These are phyloP conservation scores for Cabera pusaria DNA, from an alignment of 2,888 invertebrate genomes.

Conservation along the genomic window DNA sequence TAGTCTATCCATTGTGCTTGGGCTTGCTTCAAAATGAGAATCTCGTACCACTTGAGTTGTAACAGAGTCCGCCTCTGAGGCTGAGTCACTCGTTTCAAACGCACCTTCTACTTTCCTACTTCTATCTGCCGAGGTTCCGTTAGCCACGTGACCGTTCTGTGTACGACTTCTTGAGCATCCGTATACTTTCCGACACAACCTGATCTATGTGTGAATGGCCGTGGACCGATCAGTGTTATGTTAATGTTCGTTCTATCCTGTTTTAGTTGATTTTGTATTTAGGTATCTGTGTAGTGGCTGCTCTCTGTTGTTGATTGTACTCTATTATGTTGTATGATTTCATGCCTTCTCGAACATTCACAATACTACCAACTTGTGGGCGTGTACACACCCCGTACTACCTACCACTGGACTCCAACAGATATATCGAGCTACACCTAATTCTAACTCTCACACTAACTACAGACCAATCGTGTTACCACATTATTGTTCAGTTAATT, in stretches of 20 bases:
- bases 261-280: slow-evolving; percentile 76
- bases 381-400: slow-evolving; percentile 75
- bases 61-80: slow-evolving; percentile 52
- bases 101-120: slow-evolving; percentile 62
- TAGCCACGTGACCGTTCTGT: slow-evolving; percentile 47
- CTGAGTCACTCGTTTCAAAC: slow-evolving; percentile 57
- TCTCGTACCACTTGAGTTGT: slow-evolving; percentile 56
- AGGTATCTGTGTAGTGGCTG: slow-evolving; percentile 84
- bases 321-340: slow-evolving; percentile 82
- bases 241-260: slow-evolving; percentile 65
- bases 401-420: slow-evolving; percentile 79
- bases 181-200: slow-evolving; percentile 52
- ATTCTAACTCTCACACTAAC: slow-evolving; percentile 76
- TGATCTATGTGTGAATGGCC: slow-evolving; percentile 44
- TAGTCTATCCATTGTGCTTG: slow-evolving; percentile 74
- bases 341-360: slow-evolving; percentile 82
- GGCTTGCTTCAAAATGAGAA: slow-evolving; percentile 74
- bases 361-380: slow-evolving; percentile 79
- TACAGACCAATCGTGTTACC: slow-evolving; percentile 57
- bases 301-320: slow-evolving; percentile 82
- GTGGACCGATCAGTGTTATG: slow-evolving; percentile 56
- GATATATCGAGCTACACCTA: slow-evolving; percentile 80
- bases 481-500: slow-evolving; percentile 32
- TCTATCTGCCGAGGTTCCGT: slow-evolving; percentile 51
- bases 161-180: slow-evolving; percentile 45